These are phyloP conservation scores for Ceratosolen solmsi DNA, from an alignment of 1,140 invertebrate genomes.

Conservation along the genomic window DNA sequence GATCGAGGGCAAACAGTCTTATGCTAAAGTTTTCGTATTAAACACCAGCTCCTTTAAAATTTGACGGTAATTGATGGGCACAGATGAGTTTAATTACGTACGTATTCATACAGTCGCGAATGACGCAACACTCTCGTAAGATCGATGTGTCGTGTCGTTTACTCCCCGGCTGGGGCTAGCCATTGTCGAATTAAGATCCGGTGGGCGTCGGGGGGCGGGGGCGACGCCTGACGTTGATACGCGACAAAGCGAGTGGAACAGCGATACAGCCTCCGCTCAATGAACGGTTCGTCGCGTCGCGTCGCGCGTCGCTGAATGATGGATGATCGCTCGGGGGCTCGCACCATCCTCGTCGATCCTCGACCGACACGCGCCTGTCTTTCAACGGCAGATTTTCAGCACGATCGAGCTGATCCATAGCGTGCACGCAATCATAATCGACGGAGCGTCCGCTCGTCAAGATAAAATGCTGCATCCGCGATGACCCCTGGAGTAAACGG, in stretches of 20 bases:
- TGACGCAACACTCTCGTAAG: no score
- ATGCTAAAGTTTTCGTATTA: not conserved
- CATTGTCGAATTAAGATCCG: conserved; percentile 2
- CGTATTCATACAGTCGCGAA: no score
- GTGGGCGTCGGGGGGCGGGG: not conserved
- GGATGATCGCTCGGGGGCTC: conserved; percentile 2
- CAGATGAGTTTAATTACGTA: not conserved
- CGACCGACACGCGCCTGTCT: not conserved
- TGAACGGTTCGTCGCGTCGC: no score
- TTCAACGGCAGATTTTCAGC: conserved; percentile 8
- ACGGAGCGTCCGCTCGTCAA: not conserved
- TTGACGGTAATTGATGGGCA: not conserved
- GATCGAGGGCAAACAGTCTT: not conserved
- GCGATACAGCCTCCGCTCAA: no score
- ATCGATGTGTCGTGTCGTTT: not conserved
- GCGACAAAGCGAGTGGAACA: not conserved
- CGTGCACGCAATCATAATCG: not conserved
- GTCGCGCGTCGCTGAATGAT: not conserved
- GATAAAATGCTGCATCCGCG: not conserved
- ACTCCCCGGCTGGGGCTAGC: not conserved
- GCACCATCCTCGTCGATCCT: no score
- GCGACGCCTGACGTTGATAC: not conserved
- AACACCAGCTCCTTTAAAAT: not conserved
- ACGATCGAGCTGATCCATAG: not conserved
- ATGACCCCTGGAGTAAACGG: not conserved